Conservation (phyloP, 2,113 vertebrate species). For the Paracyprichromis sp. region DNA sequence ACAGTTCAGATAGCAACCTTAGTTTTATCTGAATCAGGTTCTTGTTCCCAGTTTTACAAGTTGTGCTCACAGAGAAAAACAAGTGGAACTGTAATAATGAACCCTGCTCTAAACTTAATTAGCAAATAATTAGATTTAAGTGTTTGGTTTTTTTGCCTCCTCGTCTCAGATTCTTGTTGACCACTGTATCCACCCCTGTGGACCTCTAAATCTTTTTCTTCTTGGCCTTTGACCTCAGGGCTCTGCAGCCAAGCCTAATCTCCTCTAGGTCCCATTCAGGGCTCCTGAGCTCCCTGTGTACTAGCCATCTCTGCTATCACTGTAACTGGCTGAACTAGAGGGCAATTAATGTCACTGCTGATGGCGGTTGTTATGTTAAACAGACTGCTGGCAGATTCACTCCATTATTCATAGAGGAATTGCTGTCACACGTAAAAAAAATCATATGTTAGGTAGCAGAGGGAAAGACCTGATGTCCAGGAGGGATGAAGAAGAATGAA, state of each 20-base stretch:
- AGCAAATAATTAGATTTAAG: background rate
- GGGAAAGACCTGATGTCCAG: constrained; percentile 7
- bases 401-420: constrained; percentile 68
- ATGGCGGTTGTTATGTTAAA: constrained; percentile 63
- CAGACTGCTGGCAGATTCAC: constrained; percentile 59
- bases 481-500: background rate
- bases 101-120: background rate
- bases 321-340: constrained; percentile 50
- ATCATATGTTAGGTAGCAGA: constrained; percentile 49
- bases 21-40: background rate
- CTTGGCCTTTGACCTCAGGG: background rate
- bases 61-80: background rate
- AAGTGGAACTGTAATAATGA: background rate
- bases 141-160: background rate
- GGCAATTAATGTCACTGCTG: constrained; percentile 63
- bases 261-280: background rate
- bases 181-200: background rate
- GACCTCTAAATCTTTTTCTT: background rate
- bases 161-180: background rate
- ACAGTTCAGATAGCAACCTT: background rate
- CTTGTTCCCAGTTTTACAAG: background rate
- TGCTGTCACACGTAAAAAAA: constrained; percentile 58
- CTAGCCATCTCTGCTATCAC: background rate
- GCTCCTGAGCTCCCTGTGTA: background rate
- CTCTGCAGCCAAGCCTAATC: background rate